Evolutionary conservation across 2,797 vertebrate species (phyloP).

Genomic region (Betta splendens): DNA sequence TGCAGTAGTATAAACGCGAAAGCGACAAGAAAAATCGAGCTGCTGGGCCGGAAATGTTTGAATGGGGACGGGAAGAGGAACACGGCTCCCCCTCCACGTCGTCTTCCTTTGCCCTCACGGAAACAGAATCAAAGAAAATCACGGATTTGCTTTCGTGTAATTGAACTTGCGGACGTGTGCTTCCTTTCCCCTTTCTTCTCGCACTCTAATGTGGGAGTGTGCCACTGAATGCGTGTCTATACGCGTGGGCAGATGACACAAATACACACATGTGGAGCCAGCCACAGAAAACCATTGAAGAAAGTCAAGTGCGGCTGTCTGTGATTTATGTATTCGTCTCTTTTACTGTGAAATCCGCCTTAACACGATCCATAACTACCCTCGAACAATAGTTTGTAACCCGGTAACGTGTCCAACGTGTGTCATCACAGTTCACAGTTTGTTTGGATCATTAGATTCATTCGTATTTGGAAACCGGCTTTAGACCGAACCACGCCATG

Average conservation of each 20-base stretch:
- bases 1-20: conserved; percentile 42
- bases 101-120: conserved; percentile 43
- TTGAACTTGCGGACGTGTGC: conserved; percentile 51
- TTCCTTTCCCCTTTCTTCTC: not conserved
- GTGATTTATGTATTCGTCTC: conserved; percentile 9
- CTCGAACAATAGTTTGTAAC: not conserved
- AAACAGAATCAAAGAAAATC: conserved; percentile 31
- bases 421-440: no score
- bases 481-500: not conserved
- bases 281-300: no score
- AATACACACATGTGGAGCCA: conserved; percentile 16
- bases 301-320: conserved; percentile 57
- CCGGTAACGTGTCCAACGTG: not conserved
- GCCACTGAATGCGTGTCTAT: conserved; percentile 30
- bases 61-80: conserved; percentile 10
- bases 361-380: no score
- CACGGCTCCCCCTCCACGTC: not conserved
- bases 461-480: no score
- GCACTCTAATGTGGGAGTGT: conserved; percentile 5
- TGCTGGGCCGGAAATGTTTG: conserved; percentile 56
- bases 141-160: conserved; percentile 47
- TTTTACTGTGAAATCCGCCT: not conserved
- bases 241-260: conserved; percentile 68
- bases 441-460: no score
- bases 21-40: conserved; percentile 58